Evolutionary conservation across 2,113 vertebrate genomes (phyloP), one percentile per base, ranked within the genome.

Genomic region (Haemorhous mexicanus): DNA sequence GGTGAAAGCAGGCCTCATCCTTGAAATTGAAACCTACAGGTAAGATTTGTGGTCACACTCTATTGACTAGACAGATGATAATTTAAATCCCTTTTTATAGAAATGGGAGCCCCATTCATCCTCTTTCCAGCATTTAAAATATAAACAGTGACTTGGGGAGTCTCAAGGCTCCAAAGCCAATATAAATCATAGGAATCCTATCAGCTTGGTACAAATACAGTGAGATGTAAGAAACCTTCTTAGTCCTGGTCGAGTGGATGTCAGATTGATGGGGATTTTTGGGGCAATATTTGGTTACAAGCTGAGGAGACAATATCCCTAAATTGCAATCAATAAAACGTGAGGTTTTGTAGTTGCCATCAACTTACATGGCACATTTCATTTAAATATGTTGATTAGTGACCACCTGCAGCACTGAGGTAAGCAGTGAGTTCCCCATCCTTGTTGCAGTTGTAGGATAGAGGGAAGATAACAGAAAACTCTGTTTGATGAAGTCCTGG

Each of bases 21-120:
- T 99, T 93, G 99, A 99, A 96, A 98, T 99, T 93, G 99, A 98
- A 35, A 98, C 99, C 27, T 99, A 99, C 97, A 99, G 99, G 99
- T 99, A 97, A 95, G 97, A 75, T 44, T 16, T 73, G 32, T 3
- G 1, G 12, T 69, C 67, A 44, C 8, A 9, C 30, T 21, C 30
- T 21, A 1, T 59, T 70, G 32, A 55, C 37, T 76, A 33, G 61
- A 10, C 5, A 17, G 11, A 26, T 41, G 12, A 23, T 23, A 41
- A 69, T 33, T 44, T 64, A 62, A 76, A 41, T 67, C 11, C 7
- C 7, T 66, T n/a, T 75, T 61, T 22, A 24, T 6, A 55, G 75
- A 22, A 39, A 30, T 0, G 0, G 24, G 28, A 87, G 39, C 4
- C 39, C 23, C 4, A 9, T 56, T 80, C 11, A 21, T 70, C 26